Percentiles rank a stretch among this genome's conserved stretches.
Conservation (phyloP, 2,797 vertebrate genomes). For the Microctenopoma lineatum region DNA sequence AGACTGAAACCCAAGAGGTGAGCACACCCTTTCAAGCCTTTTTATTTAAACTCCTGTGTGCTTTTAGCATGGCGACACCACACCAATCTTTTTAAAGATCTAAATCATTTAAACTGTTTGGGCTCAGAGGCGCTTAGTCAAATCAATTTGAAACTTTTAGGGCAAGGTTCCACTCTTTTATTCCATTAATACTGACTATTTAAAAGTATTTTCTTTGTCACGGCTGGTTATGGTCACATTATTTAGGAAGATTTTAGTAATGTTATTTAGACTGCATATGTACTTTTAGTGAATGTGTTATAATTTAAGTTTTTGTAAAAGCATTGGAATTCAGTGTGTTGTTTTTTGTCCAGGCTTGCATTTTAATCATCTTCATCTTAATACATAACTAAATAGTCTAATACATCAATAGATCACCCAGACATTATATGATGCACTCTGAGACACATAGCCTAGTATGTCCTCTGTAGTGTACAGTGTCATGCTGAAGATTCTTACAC, state of each 20-base stretch:
- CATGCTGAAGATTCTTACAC: slow-evolving; percentile 38
- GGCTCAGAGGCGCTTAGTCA: slow-evolving; percentile 25
- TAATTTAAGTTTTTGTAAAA: not conserved
- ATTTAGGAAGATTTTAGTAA: not conserved
- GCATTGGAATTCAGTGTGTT: not conserved
- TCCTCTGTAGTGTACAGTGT: slow-evolving; percentile 24
- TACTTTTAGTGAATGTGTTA: not conserved
- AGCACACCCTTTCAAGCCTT: slow-evolving; percentile 36
- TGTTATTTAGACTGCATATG: not conserved
- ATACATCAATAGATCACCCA: slow-evolving; percentile 19
- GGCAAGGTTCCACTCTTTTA: not conserved
- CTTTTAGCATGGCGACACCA: slow-evolving; percentile 10
- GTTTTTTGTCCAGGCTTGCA: not conserved
- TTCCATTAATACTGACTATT: slow-evolving; percentile 38
- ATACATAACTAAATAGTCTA: slow-evolving; percentile 8
- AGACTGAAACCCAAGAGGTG: slow-evolving; percentile 39
- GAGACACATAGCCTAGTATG: slow-evolving; percentile 18
- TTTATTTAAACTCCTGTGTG: slow-evolving; percentile 36
- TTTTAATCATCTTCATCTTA: slow-evolving; percentile 14
- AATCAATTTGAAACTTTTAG: slow-evolving; percentile 48
- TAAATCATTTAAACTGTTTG: slow-evolving; percentile 66
- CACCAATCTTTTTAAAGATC: slow-evolving; percentile 31
- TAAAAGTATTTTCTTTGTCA: slow-evolving; percentile 6
- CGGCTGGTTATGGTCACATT: not conserved
- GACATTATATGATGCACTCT: slow-evolving; percentile 27